A percentile compares a stretch with the other conserved stretches of the same genome.
Conservation (phyloP, 2,113 vertebrate species). For the Motacilla tschutschensis region DNA sequence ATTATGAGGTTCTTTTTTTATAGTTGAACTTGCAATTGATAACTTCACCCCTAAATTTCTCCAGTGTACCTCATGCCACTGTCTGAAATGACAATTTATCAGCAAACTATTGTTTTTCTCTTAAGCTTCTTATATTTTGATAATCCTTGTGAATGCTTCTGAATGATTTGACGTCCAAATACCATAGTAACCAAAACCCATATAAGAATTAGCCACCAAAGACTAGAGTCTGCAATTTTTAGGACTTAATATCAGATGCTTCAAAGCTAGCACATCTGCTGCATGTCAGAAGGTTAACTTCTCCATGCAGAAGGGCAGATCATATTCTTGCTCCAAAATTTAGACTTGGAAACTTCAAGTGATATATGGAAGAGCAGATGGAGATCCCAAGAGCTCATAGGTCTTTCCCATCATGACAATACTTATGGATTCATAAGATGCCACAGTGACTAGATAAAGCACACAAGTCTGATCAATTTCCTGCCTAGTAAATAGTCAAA, state of each 20-base stretch:
- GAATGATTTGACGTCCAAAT: neutral
- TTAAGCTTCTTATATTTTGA: neutral
- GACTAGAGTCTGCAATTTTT: neutral
- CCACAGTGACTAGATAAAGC: neutral
- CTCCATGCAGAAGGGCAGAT: neutral
- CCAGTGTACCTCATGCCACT: neutral
- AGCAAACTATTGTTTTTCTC: neutral
- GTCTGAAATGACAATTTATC: neutral
- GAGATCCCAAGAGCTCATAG: neutral
- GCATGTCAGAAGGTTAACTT: neutral
- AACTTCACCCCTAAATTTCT: slow-evolving; percentile 5
- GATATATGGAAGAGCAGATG: neutral
- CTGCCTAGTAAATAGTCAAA: neutral
- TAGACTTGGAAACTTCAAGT: neutral
- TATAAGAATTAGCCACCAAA: neutral
- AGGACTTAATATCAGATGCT: neutral
- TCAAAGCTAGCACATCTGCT: neutral
- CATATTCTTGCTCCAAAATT: neutral
- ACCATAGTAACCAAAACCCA: neutral
- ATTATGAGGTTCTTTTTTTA: neutral
- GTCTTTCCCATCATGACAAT: neutral
- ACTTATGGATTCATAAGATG: neutral
- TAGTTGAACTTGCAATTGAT: neutral
- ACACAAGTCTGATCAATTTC: neutral
- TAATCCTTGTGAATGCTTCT: neutral